phyloP scores from a whole-genome alignment of 2,797 vertebrate genomes.

The Oceanodroma leucorhoa region DNA sequence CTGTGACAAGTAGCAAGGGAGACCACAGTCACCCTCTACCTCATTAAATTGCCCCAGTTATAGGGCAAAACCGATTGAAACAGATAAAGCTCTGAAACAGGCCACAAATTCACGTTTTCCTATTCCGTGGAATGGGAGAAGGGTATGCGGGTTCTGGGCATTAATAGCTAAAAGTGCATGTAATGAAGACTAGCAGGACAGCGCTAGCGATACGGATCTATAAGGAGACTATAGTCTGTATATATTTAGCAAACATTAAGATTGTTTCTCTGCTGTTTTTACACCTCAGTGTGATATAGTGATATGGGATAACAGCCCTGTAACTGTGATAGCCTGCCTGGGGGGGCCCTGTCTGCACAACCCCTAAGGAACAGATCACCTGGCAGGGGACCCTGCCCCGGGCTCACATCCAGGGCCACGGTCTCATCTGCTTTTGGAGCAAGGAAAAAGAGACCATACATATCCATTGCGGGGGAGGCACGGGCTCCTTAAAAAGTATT shows the following conservation, averaged over 20 bases:
- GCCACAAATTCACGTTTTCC: not conserved
- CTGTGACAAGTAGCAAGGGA: not conserved
- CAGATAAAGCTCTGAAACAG: not conserved
- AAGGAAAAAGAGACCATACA: not conserved
- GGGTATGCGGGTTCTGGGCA: not conserved
- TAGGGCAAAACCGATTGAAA: not conserved
- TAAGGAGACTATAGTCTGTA: not conserved
- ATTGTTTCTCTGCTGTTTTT: not conserved
- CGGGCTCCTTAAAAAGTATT: not conserved
- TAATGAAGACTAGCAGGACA: not conserved
- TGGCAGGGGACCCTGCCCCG: not conserved
- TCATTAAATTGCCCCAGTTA: not conserved
- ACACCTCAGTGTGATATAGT: not conserved
- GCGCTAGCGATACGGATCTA: not conserved
- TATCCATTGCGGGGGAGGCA: fast-evolving
- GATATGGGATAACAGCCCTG: not conserved
- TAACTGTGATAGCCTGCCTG: not conserved
- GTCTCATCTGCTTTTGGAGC: not conserved
- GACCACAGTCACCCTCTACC: not conserved
- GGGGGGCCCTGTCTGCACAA: not conserved
- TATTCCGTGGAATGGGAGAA: not conserved
- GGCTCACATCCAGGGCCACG: not conserved
- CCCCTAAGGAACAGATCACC: too few relatives aligned
- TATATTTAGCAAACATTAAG: not conserved
- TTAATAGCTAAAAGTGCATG: not conserved